phyloP scores from a whole-genome alignment of 2,113 vertebrate genomes.

The Himantopus leucocephalus region DNA sequence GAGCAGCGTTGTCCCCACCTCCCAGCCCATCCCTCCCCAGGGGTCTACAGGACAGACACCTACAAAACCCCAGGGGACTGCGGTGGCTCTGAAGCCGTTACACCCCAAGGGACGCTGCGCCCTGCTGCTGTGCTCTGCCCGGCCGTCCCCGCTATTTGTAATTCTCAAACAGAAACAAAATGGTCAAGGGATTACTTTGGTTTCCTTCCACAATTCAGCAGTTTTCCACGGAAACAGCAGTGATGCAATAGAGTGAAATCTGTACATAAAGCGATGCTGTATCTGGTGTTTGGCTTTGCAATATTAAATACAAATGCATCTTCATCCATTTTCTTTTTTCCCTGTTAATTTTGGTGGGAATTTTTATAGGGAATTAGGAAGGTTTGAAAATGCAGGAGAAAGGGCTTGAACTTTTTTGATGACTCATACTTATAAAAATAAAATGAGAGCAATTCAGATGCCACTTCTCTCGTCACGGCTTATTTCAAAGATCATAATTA shows the following conservation, averaged over 20 bases:
- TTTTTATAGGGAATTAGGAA: background rate
- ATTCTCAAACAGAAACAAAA: background rate
- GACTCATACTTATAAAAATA: constrained; percentile 34
- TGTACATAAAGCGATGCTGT: background rate
- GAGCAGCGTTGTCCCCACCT: background rate
- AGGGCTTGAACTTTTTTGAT: background rate
- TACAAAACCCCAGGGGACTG: background rate
- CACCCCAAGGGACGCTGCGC: background rate
- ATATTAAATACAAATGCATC: accelerated
- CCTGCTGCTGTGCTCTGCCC: background rate
- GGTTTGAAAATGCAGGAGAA: background rate
- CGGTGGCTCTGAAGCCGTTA: background rate
- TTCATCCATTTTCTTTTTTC: background rate
- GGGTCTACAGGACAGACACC: background rate
- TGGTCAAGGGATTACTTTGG: background rate
- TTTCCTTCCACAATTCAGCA: background rate
- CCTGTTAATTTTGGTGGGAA: background rate
- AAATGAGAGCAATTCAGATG: background rate
- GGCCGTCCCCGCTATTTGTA: accelerated
- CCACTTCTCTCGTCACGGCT: background rate
- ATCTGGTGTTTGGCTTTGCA: background rate
- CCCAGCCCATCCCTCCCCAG: background rate
- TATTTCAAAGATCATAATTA: constrained; percentile 12
- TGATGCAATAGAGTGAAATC: background rate
- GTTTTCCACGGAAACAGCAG: background rate